Conservation (phyloP, 2,113 vertebrate species). For the Origma solitaria region DNA sequence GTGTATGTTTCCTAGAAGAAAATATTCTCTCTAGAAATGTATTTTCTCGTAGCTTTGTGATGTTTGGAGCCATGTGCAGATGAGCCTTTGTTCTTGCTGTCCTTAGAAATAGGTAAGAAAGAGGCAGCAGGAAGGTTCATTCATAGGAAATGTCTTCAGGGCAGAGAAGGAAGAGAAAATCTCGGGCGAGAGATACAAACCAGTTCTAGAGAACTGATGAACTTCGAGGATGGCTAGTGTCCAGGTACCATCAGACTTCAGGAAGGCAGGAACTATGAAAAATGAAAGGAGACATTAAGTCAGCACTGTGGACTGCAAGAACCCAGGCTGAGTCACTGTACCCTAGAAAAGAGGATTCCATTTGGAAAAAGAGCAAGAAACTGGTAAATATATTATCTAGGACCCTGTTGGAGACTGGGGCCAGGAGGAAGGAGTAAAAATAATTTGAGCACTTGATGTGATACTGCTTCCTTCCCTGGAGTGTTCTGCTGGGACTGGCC, state of each 20-base stretch:
- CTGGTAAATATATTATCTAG: neutral
- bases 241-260: slow-evolving; percentile 20
- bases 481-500: neutral
- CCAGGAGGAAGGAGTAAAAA: neutral
- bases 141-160: neutral
- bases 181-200: fast-evolving
- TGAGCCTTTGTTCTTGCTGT: neutral
- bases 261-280: slow-evolving; percentile 34
- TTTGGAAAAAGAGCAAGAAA: neutral
- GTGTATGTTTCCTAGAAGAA: neutral
- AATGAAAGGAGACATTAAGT: slow-evolving; percentile 47
- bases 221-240: slow-evolving; percentile 21
- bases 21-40: neutral
- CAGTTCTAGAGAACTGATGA: neutral
- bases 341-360: neutral
- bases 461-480: neutral
- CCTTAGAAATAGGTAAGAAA: neutral
- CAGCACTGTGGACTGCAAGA: slow-evolving; percentile 17
- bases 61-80: neutral
- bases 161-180: neutral
- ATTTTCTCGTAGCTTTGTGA: neutral
- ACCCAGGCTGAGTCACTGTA: slow-evolving; percentile 38
- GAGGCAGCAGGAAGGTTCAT: neutral
- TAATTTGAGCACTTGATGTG: neutral
- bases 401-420: neutral